A percentile compares a stretch with the other conserved stretches of the same genome.
Evolutionary conservation across 1,140 invertebrate species (phyloP).

Genomic region (Augochlora pura): DNA sequence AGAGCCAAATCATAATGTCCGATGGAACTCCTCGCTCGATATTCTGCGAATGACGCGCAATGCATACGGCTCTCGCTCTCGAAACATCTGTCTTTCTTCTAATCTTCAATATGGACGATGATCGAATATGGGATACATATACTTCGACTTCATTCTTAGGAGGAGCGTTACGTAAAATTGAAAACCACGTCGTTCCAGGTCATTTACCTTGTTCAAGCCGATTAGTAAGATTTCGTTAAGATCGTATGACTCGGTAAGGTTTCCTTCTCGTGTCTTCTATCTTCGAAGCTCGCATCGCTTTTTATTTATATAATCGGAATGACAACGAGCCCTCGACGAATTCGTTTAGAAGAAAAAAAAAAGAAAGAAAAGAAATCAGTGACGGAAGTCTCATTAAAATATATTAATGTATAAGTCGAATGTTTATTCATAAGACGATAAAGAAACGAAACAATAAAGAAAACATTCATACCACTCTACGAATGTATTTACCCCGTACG

Average conservation of each 20-base stretch:
- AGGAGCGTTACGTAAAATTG: not conserved
- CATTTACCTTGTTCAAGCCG: not conserved
- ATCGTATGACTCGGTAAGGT: too few relatives aligned
- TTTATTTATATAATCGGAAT: not conserved
- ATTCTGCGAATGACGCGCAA: too few relatives aligned
- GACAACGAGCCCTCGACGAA: not conserved
- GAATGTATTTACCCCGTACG: slow-evolving; percentile 2
- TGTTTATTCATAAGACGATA: too few relatives aligned
- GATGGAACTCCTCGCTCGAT: too few relatives aligned
- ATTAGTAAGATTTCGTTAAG: slow-evolving; percentile 2
- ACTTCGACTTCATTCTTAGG: not conserved
- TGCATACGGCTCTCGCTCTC: too few relatives aligned
- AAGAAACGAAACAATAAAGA: not conserved
- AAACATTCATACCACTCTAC: not conserved
- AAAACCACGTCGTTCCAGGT: not conserved
- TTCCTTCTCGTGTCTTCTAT: too few relatives aligned
- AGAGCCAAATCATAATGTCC: too few relatives aligned
- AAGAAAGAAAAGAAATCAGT: not conserved
- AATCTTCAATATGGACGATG: too few relatives aligned
- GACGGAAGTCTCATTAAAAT: not conserved
- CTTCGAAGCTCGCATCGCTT: too few relatives aligned
- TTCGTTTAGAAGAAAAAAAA: not conserved
- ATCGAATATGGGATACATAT: too few relatives aligned
- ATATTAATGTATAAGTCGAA: too few relatives aligned
- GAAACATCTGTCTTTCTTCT: too few relatives aligned